phyloP scores from a whole-genome alignment of 2,888 invertebrate genomes.

The Orthosia gracilis region DNA sequence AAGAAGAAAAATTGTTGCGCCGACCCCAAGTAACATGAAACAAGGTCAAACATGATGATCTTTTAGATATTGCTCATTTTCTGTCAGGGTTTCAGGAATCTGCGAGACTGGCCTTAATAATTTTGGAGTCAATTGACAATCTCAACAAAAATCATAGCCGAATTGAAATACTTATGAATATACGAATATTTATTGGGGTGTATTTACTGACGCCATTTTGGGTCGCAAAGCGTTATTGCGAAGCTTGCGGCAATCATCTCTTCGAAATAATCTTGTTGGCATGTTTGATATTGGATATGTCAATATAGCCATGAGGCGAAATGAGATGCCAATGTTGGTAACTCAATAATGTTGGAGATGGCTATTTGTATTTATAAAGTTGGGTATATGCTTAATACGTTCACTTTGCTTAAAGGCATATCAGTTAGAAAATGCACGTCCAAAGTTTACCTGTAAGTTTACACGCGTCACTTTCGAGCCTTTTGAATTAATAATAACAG shows the following conservation, averaged over 20 bases:
- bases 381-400: background rate
- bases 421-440: background rate
- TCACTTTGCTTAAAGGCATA: too few species aligned
- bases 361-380: conserved; percentile 1
- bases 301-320: conserved; percentile 31
- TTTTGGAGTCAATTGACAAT: background rate
- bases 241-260: conserved; percentile 39
- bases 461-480: too few species aligned
- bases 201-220: conserved; percentile 27
- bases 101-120: background rate
- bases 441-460: background rate
- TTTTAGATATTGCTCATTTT: background rate
- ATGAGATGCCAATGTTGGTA: conserved; percentile 32
- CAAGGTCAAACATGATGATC: too few species aligned
- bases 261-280: conserved; percentile 51
- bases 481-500: too few species aligned
- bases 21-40: too few species aligned
- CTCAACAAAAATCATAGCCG: background rate
- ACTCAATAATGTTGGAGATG: conserved; percentile 5
- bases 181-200: background rate
- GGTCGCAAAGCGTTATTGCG: conserved; percentile 21
- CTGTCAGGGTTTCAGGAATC: background rate
- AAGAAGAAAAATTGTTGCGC: too few species aligned
- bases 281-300: conserved; percentile 54
- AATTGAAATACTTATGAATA: background rate